These are phyloP conservation scores for Mirza zaza DNA, from an alignment of 2,113 vertebrate species.

Conservation along the genomic window DNA sequence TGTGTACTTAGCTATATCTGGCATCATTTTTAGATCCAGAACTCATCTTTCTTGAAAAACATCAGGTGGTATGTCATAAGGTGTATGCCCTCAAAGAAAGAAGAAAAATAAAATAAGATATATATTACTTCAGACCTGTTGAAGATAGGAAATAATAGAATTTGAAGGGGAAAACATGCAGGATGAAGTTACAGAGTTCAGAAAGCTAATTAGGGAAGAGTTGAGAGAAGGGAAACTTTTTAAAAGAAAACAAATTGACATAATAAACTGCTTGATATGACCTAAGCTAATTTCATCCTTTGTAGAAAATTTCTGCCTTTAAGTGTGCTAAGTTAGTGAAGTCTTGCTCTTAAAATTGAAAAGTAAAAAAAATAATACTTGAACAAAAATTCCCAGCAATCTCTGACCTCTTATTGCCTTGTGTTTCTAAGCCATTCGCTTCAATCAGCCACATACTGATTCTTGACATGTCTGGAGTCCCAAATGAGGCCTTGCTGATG, in stretches of 20 bases:
- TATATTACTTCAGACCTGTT: neutral
- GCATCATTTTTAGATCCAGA: neutral
- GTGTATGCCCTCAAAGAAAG: neutral
- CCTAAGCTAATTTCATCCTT: neutral
- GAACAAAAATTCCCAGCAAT: neutral
- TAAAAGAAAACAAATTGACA: neutral
- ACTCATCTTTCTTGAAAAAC: neutral
- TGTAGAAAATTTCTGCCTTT: slow-evolving; percentile 21
- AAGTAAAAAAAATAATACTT: neutral
- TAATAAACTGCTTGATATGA: neutral
- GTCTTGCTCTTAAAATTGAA: slow-evolving; percentile 7
- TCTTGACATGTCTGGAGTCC: neutral
- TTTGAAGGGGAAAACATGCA: neutral
- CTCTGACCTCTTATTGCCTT: neutral
- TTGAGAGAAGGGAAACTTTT: neutral
- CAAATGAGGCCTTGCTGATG: slow-evolving; percentile 40
- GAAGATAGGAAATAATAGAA: neutral
- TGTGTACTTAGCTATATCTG: neutral
- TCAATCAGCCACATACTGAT: slow-evolving; percentile 41
- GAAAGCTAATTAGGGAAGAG: neutral
- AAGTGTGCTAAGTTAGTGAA: neutral
- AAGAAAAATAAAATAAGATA: neutral
- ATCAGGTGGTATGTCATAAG: neutral
- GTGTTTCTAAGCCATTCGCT: neutral
- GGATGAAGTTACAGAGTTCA: neutral